These are phyloP conservation scores for Macaca mulatta DNA, from an alignment of 2,113 vertebrate species.

Conservation along the genomic window DNA sequence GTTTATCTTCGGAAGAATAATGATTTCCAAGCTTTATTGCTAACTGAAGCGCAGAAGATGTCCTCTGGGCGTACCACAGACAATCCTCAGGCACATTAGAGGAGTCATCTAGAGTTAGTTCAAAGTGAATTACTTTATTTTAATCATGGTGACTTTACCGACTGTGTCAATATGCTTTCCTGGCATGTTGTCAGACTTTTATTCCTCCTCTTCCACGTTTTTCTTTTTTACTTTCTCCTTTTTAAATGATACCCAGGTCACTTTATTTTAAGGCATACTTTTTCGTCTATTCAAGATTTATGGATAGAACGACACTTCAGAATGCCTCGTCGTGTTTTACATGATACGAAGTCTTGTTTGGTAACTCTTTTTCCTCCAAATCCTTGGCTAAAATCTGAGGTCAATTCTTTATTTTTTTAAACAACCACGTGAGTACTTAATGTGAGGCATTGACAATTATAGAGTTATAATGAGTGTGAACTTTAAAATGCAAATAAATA, in stretches of 20 bases:
- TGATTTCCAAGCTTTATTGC: constrained; percentile 83
- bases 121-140: constrained; percentile 86
- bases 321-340: constrained; percentile 73
- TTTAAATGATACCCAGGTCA: constrained; percentile 75
- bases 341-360: constrained; percentile 74
- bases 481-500: constrained; percentile 81
- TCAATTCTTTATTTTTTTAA: constrained; percentile 60
- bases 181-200: constrained; percentile 48
- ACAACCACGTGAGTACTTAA: constrained; percentile 79
- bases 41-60: constrained; percentile 83
- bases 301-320: constrained; percentile 73
- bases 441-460: constrained; percentile 81
- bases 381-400: constrained; percentile 81
- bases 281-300: constrained; percentile 69
- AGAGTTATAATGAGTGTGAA: constrained; percentile 77
- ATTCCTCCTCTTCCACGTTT: neutral
- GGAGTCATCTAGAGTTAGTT: constrained; percentile 85
- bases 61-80: constrained; percentile 85
- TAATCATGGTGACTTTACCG: constrained; percentile 80
- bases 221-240: neutral
- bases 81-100: constrained; percentile 82
- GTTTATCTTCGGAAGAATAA: constrained; percentile 80
- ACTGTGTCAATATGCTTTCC: constrained; percentile 73
- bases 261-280: constrained; percentile 76
- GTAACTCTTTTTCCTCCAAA: constrained; percentile 72